Conservation (phyloP, 2,888 invertebrate species). For the Drosophila buzzatii region DNA sequence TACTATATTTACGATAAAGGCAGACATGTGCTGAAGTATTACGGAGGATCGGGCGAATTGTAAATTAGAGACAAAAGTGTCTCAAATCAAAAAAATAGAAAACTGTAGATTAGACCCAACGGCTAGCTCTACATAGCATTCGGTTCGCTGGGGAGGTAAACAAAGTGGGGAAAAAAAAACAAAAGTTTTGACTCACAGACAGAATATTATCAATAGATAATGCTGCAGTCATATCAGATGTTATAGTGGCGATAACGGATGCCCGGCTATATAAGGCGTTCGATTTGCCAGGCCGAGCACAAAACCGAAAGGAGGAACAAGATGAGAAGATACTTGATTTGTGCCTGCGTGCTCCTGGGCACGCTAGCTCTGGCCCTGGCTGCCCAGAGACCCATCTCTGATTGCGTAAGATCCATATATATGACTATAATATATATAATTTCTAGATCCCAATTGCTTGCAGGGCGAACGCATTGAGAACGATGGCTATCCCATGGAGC, state of each 20-base stretch:
- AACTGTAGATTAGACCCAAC: slow-evolving; percentile 49
- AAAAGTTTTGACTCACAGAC: not conserved
- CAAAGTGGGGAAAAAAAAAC: not conserved
- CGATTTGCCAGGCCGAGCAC: not conserved
- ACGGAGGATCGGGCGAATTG: slow-evolving; percentile 37
- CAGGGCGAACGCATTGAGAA: slow-evolving; percentile 75
- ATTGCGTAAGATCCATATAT: slow-evolving; percentile 66
- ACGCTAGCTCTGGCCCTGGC: slow-evolving; percentile 43
- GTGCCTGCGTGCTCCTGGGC: slow-evolving; percentile 44
- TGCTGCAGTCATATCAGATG: slow-evolving; percentile 18
- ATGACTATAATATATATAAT: not conserved
- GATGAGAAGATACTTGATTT: slow-evolving; percentile 47
- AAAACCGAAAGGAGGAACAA: slow-evolving; percentile 20
- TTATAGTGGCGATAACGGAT: slow-evolving; percentile 19
- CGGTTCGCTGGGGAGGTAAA: slow-evolving; percentile 31
- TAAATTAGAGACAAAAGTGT: slow-evolving; percentile 53
- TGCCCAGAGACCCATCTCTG: slow-evolving; percentile 70
- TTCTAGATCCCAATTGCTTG: not conserved
- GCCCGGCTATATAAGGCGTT: slow-evolving; percentile 51
- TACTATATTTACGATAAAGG: slow-evolving; percentile 26
- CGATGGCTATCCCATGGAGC: slow-evolving; percentile 88
- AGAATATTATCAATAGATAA: slow-evolving; percentile 52
- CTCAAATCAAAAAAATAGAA: slow-evolving; percentile 43
- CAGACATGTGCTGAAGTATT: slow-evolving; percentile 28
- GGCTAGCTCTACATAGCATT: slow-evolving; percentile 4